phyloP scores from a whole-genome alignment of 1,140 invertebrate species.

The Drosophila sechellia region DNA sequence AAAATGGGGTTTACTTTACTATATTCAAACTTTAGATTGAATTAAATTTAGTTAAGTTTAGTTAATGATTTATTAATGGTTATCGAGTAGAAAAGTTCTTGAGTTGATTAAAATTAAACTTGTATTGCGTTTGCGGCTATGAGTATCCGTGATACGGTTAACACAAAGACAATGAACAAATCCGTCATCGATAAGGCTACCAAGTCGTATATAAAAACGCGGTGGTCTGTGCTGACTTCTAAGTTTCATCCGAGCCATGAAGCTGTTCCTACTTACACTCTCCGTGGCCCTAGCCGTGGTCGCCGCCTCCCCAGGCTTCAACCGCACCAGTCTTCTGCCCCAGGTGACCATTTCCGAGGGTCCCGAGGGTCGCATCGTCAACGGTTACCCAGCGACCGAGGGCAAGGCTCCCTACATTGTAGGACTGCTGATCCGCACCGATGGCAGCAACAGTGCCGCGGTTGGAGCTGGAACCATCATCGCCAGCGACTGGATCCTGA shows the following conservation, averaged over 20 bases:
- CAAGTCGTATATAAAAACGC: conserved; percentile 7
- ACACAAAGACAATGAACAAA: no score
- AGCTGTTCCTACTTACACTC: conserved; percentile 32
- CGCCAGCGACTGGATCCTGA: conserved; percentile 85
- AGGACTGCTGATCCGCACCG: conserved; percentile 74
- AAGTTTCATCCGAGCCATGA: conserved; percentile 40
- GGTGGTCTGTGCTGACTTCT: background rate
- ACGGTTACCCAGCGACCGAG: conserved; percentile 53
- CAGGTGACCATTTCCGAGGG: conserved; percentile 7
- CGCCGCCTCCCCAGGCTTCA: conserved; percentile 14
- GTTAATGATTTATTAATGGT: background rate
- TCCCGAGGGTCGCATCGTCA: conserved; percentile 50
- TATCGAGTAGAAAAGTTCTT: background rate
- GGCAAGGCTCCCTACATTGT: conserved; percentile 86
- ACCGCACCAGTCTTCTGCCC: conserved; percentile 5
- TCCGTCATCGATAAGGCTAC: background rate
- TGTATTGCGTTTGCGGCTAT: no score
- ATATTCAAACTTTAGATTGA: background rate
- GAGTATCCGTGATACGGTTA: no score
- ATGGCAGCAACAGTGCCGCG: conserved; percentile 49
- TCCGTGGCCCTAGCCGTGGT: conserved; percentile 26
- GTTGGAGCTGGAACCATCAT: conserved; percentile 87
- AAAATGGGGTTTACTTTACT: background rate
- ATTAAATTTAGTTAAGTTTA: background rate
- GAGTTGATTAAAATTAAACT: no score